These are phyloP conservation scores for Macquaria australasica DNA, from an alignment of 2,113 vertebrate genomes.

Conservation along the genomic window DNA sequence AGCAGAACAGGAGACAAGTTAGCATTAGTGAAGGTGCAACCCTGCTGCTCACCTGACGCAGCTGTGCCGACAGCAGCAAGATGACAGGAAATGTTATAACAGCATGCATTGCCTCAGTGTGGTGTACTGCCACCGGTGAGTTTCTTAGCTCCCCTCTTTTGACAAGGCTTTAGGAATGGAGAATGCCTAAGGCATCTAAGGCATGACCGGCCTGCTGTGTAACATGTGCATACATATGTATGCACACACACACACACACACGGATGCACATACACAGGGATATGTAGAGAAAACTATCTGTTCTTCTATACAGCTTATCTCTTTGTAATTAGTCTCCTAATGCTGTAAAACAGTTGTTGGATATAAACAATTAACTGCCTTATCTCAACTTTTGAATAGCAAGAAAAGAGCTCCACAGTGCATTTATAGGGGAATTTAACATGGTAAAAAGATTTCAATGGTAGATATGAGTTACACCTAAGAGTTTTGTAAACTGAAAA, in stretches of 20 bases:
- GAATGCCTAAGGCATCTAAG: conserved; percentile 40
- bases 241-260: background rate
- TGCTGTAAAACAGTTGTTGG: conserved; percentile 19
- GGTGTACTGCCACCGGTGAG: conserved; percentile 31
- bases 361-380: conserved; percentile 15
- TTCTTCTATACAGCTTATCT: conserved; percentile 1
- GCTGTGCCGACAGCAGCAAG: conserved; percentile 62
- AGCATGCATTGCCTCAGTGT: conserved; percentile 50
- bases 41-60: conserved; percentile 56
- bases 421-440: background rate
- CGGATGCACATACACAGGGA: background rate
- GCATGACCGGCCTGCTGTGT: conserved; percentile 38
- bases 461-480: background rate
- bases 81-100: conserved; percentile 60
- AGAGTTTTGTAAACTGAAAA: background rate
- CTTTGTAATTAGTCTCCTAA: conserved; percentile 9
- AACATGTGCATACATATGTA: background rate
- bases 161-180: conserved; percentile 37
- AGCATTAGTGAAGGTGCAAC: conserved; percentile 57
- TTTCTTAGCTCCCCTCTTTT: conserved; percentile 39
- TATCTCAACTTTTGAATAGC: conserved; percentile 17
- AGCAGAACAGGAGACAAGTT: conserved; percentile 36
- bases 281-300: conserved; percentile 13
- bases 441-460: conserved; percentile 1
- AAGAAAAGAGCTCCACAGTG: background rate